Conservation (phyloP, 2,888 invertebrate species). For the Cylindroiulus punctatus region DNA sequence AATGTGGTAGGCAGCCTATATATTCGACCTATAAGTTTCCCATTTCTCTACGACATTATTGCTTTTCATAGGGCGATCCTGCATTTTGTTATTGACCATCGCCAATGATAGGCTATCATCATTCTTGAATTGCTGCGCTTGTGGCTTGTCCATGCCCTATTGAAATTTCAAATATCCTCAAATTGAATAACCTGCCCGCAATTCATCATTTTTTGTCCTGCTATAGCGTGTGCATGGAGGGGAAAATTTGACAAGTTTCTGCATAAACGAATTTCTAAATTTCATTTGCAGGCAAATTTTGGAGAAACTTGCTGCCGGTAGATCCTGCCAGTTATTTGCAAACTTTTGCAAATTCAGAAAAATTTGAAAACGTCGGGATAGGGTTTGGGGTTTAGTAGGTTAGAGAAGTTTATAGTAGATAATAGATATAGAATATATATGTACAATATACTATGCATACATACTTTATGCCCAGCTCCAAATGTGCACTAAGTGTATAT, state of each 20-base stretch:
- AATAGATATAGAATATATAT: too few species aligned
- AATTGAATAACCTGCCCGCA: neutral
- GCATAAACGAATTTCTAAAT: constrained; percentile 8
- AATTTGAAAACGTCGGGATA: too few species aligned
- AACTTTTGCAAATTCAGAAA: too few species aligned
- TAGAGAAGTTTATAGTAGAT: too few species aligned
- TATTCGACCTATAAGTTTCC: neutral
- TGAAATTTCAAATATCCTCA: neutral
- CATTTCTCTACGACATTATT: neutral
- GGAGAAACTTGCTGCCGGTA: too few species aligned
- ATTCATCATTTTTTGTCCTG: neutral
- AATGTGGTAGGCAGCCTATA: neutral
- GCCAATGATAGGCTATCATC: neutral
- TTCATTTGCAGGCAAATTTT: too few species aligned
- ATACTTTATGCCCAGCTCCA: too few species aligned
- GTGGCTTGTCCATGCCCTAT: neutral
- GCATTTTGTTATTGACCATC: constrained; percentile 10
- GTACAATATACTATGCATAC: too few species aligned
- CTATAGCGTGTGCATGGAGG: too few species aligned
- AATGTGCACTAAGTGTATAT: too few species aligned
- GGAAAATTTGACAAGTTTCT: neutral
- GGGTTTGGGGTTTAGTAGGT: too few species aligned
- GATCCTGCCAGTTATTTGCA: too few species aligned
- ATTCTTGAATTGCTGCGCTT: constrained; percentile 6
- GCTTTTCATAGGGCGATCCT: constrained; percentile 13